phyloP scores from a whole-genome alignment of 2,113 vertebrate genomes.

The Macquaria ambigua region DNA sequence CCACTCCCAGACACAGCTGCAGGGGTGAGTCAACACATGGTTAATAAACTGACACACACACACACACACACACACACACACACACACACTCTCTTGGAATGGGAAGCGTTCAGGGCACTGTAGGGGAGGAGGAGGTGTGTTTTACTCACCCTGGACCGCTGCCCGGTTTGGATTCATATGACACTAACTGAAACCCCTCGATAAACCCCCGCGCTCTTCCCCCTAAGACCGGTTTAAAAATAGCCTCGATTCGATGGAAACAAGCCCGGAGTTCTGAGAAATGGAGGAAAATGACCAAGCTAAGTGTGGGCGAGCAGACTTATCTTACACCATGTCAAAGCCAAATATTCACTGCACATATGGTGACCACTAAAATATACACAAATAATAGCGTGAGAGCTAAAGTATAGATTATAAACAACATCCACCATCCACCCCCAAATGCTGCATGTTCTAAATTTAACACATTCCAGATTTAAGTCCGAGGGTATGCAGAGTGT shows the following conservation, averaged over 20 bases:
- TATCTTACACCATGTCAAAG: slow-evolving; percentile 63
- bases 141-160: slow-evolving; percentile 73
- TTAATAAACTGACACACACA: slow-evolving; percentile 56
- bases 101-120: slow-evolving; percentile 42
- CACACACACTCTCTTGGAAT: slow-evolving; percentile 37
- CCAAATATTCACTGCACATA: slow-evolving; percentile 71
- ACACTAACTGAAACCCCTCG: slow-evolving; percentile 63
- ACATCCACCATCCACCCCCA: neutral
- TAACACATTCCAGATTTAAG: slow-evolving; percentile 56
- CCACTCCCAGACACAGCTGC: slow-evolving; percentile 43
- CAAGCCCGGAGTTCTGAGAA: slow-evolving; percentile 78
- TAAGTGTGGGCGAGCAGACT: slow-evolving; percentile 69
- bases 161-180: slow-evolving; percentile 79
- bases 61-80: too few relatives aligned
- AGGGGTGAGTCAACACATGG: slow-evolving; percentile 75
- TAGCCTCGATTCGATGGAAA: slow-evolving; percentile 77
- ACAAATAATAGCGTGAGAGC: slow-evolving; percentile 53
- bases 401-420: neutral
- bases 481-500: slow-evolving; percentile 23
- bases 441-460: slow-evolving; percentile 27
- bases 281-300: slow-evolving; percentile 59
- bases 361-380: slow-evolving; percentile 58
- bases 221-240: slow-evolving; percentile 79
- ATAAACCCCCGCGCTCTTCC: slow-evolving; percentile 28
- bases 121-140: slow-evolving; percentile 53